Evolutionary conservation across 1,140 invertebrate species (phyloP).

Genomic region (Leguminivora glycinivorella): DNA sequence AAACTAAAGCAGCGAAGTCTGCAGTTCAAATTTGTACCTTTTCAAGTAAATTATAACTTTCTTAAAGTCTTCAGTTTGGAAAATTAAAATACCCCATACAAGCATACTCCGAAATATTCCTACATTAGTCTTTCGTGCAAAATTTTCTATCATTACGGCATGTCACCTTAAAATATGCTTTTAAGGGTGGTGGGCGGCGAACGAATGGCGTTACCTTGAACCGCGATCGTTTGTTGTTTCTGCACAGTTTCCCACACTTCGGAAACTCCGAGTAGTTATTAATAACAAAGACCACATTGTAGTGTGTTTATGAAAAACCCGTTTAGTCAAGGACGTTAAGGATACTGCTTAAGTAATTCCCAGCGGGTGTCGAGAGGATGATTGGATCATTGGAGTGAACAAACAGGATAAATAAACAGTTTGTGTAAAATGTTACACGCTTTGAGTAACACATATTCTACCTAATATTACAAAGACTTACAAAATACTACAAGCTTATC

Average conservation of each 20-base stretch:
- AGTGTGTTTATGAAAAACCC: constrained; percentile 18
- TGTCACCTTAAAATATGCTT: not conserved
- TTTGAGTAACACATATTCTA: not conserved
- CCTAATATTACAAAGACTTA: not conserved
- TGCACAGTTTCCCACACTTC: constrained; percentile 13
- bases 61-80: too few relatives aligned
- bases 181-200: not conserved
- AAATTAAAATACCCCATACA: too few relatives aligned
- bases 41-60: too few relatives aligned
- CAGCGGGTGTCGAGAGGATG: not conserved
- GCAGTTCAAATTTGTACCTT: too few relatives aligned
- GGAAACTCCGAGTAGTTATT: constrained; percentile 8
- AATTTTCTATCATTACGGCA: too few relatives aligned
- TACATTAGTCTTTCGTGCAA: too few relatives aligned
- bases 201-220: not conserved
- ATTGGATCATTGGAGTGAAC: not conserved
- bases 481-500: too few relatives aligned
- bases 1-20: too few relatives aligned
- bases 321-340: constrained; percentile 21
- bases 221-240: not conserved
- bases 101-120: too few relatives aligned
- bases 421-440: not conserved
- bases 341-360: not conserved
- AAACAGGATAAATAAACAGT: constrained; percentile 17
- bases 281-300: constrained; percentile 27